Percentiles rank a stretch among this genome's conserved stretches.
These are phyloP conservation scores for Rhinella marina DNA, from an alignment of 2,797 vertebrate genomes.

Conservation along the genomic window DNA sequence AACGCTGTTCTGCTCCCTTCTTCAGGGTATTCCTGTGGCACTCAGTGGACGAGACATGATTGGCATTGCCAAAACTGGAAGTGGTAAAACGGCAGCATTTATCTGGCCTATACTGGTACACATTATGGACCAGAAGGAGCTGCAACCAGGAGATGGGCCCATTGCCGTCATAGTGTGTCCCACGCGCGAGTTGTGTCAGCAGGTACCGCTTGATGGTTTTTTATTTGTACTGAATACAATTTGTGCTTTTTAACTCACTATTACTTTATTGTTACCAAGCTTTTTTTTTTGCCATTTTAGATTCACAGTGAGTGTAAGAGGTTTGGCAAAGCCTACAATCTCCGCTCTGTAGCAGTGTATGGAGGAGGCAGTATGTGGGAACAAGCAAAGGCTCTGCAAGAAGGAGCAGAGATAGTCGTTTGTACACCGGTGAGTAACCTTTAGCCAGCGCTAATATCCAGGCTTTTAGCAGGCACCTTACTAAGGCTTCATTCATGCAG, in stretches of 20 bases:
- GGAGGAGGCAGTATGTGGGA: constrained; percentile 99
- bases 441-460: no score
- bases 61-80: constrained; percentile 98
- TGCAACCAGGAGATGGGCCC: constrained; percentile 92
- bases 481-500: background rate
- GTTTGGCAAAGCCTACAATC: constrained; percentile 95
- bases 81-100: constrained; percentile 97
- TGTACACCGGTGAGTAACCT: constrained; percentile 91
- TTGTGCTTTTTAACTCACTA: no score
- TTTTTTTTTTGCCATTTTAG: constrained; percentile 66
- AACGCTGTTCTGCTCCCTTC: constrained; percentile 22
- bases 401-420: constrained; percentile 97
- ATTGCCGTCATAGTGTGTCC: constrained; percentile 96
- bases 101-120: constrained; percentile 99
- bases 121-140: constrained; percentile 98
- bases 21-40: constrained; percentile 93
- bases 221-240: no score
- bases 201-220: constrained; percentile 74
- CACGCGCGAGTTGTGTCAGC: constrained; percentile 96
- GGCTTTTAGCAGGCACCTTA: no score
- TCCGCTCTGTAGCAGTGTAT: constrained; percentile 97
- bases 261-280: background rate
- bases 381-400: constrained; percentile 97
- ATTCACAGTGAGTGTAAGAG: constrained; percentile 97
- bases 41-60: constrained; percentile 97